Conservation (phyloP, 2,888 invertebrate genomes). For the Anticlea derivata region DNA sequence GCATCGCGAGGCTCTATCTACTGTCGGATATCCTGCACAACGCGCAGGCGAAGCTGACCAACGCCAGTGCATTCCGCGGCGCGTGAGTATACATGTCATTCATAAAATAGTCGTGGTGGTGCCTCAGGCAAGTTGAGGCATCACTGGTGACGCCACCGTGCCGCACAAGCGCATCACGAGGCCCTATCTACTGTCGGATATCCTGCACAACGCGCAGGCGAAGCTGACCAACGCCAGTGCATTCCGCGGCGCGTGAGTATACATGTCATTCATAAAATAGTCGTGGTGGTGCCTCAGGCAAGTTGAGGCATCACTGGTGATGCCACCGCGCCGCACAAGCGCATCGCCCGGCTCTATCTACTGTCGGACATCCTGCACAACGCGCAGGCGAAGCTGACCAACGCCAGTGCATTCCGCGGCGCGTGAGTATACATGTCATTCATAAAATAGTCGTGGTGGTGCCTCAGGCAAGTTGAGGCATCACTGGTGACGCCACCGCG, state of each 20-base stretch:
- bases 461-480: constrained; percentile 98
- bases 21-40: constrained; percentile 98
- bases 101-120: no score
- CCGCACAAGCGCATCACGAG: constrained; percentile 95
- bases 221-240: constrained; percentile 98
- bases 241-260: constrained; percentile 91
- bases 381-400: constrained; percentile 97
- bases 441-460: no score
- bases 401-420: constrained; percentile 96
- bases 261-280: no score
- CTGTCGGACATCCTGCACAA: constrained; percentile 98
- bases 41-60: constrained; percentile 97
- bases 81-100: constrained; percentile 90
- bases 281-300: constrained; percentile 99
- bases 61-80: constrained; percentile 96
- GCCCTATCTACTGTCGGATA: constrained; percentile 97
- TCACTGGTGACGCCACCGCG: constrained; percentile 90
- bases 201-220: constrained; percentile 97
- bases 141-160: constrained; percentile 90
- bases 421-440: constrained; percentile 90
- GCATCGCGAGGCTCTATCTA: constrained; percentile 96
- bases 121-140: constrained; percentile 98
- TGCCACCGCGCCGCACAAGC: constrained; percentile 92
- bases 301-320: constrained; percentile 94
- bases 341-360: constrained; percentile 96